Evolutionary conservation across 2,888 invertebrate species (phyloP).

Genomic region (Odiellus spinosus): DNA sequence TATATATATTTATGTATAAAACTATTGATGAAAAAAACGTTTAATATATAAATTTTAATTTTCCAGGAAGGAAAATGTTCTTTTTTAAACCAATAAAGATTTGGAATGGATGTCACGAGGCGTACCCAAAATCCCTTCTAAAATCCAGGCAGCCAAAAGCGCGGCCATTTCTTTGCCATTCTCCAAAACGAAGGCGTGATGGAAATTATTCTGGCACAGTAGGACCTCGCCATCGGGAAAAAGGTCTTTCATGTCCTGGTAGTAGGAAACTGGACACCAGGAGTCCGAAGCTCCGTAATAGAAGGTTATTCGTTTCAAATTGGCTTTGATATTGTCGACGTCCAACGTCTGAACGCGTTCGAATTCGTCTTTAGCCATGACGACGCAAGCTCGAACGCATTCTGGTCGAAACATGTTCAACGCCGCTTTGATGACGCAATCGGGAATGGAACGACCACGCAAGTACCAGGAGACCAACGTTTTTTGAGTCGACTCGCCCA

Average conservation of each 20-base stretch:
- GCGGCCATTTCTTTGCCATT: slow-evolving; percentile 17
- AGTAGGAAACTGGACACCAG: slow-evolving; percentile 65
- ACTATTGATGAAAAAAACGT: too few relatives aligned
- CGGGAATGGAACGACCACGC: slow-evolving; percentile 20
- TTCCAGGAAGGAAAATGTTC: too few relatives aligned
- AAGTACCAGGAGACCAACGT: slow-evolving; percentile 26
- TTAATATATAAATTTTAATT: too few relatives aligned
- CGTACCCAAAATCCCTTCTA: slow-evolving; percentile 13
- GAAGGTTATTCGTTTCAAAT: slow-evolving; percentile 50
- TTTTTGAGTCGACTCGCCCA: slow-evolving; percentile 21
- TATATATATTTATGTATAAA: too few relatives aligned
- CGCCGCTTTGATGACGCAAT: slow-evolving; percentile 26
- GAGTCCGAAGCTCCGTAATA: slow-evolving; percentile 63
- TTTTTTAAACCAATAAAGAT: slow-evolving; percentile 15
- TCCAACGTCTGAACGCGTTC: slow-evolving; percentile 50
- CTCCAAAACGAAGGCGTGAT: slow-evolving; percentile 64
- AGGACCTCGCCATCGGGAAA: slow-evolving; percentile 45
- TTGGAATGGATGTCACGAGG: slow-evolving; percentile 15
- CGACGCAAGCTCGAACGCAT: slow-evolving; percentile 30
- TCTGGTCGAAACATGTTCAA: slow-evolving; percentile 26
- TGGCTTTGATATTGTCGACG: slow-evolving; percentile 39
- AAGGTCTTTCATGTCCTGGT: slow-evolving; percentile 43
- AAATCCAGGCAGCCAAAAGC: slow-evolving; percentile 15
- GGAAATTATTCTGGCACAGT: slow-evolving; percentile 42
- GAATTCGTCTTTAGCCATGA: slow-evolving; percentile 65